Conservation (phyloP, 1,140 invertebrate species). For the Himalopsyche phryganea region DNA sequence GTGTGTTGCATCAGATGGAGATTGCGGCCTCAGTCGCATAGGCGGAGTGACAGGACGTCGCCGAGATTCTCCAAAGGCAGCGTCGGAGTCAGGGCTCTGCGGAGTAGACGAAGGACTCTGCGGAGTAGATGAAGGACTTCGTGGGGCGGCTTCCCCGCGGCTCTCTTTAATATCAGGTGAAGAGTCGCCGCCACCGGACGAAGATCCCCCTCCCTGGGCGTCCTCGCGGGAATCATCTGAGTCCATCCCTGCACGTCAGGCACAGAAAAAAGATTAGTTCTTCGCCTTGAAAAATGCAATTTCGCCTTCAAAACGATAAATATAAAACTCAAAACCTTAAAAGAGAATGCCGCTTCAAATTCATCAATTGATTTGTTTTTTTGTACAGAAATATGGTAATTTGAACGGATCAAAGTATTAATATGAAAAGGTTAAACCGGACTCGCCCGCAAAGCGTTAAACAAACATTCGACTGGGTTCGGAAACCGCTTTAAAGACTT, state of each 20-base stretch:
- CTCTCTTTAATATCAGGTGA: slow-evolving; percentile 27
- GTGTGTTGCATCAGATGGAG: slow-evolving; percentile 9
- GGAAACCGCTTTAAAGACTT: slow-evolving; percentile 26
- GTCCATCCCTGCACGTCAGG: slow-evolving; percentile 47
- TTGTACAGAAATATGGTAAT: neutral
- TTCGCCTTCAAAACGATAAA: neutral
- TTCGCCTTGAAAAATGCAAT: neutral
- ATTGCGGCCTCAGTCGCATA: neutral
- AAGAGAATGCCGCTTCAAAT: too few relatives aligned
- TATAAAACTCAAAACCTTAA: neutral
- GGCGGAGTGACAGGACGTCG: neutral
- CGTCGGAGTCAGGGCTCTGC: neutral
- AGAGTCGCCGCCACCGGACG: slow-evolving; percentile 48
- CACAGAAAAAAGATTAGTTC: neutral
- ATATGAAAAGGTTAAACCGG: slow-evolving; percentile 14
- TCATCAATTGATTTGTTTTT: too few relatives aligned
- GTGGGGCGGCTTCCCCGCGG: neutral
- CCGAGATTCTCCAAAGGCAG: neutral
- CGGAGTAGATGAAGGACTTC: slow-evolving; percentile 35
- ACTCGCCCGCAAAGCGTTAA: slow-evolving; percentile 27
- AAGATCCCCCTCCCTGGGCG: slow-evolving; percentile 42
- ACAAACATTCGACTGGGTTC: slow-evolving; percentile 27
- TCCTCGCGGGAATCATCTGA: slow-evolving; percentile 52
- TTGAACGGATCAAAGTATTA: slow-evolving; percentile 4
- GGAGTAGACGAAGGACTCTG: neutral